Evolutionary conservation across 2,888 invertebrate genomes (phyloP).

Genomic region (Drosophila affinis): DNA sequence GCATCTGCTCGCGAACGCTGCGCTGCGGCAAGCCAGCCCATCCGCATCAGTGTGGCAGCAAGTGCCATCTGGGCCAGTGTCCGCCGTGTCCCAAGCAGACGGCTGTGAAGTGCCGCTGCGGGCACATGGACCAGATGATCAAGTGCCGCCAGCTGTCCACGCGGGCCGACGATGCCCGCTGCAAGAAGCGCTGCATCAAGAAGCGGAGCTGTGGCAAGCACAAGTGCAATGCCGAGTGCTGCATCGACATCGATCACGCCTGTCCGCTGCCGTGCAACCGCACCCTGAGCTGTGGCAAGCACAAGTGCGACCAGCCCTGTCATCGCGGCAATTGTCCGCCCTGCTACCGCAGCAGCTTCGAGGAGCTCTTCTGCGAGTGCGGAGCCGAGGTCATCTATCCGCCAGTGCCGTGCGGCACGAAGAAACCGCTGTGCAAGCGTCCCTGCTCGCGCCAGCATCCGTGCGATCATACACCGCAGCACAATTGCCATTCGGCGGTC

Average conservation of each 20-base stretch:
- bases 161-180: conserved; percentile 90
- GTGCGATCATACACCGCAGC: conserved; percentile 93
- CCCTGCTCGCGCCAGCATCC: conserved; percentile 90
- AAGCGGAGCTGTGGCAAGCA: conserved; percentile 94
- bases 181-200: conserved; percentile 96
- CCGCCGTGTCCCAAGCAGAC: conserved; percentile 91
- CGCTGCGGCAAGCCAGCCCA: conserved; percentile 87
- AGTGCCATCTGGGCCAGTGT: conserved; percentile 89
- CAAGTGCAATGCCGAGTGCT: conserved; percentile 95
- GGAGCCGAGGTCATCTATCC: conserved; percentile 94
- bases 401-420: conserved; percentile 96
- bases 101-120: conserved; percentile 92
- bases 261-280: conserved; percentile 93
- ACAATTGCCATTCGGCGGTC: conserved; percentile 90
- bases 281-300: conserved; percentile 92
- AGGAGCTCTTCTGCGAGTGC: conserved; percentile 96
- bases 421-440: conserved; percentile 91
- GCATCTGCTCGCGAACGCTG: conserved; percentile 87
- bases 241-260: conserved; percentile 93
- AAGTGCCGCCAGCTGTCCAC: conserved; percentile 89
- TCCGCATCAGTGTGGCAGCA: conserved; percentile 87
- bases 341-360: conserved; percentile 91
- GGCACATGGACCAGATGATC: conserved; percentile 92
- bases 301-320: conserved; percentile 94
- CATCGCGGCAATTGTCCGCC: conserved; percentile 93